Evolutionary conservation across 2,797 vertebrate species (phyloP), one percentile per base, ranked within the genome.

Genomic region (Lates japonicus): DNA sequence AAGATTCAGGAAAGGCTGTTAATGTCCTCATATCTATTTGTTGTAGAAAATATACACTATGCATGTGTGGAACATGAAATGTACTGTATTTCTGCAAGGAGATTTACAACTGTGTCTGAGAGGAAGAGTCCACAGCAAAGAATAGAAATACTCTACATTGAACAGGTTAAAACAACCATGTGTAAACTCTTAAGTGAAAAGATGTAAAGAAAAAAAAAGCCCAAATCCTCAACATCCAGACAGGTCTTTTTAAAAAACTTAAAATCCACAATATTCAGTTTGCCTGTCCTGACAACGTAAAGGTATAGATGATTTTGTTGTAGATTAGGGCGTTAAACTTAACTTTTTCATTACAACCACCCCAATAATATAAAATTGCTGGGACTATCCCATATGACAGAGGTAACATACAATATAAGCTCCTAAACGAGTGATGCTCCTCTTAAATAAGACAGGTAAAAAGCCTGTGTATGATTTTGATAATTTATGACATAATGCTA

Each of bases 381-480:
- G 42, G 39, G n/a, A 8, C 13, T 42, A 62, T 42, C 7, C 60
- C 59, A 13, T n/a, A 9, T 20, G 48, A 48, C 7, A 49, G 8
- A 20, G 19, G n/a, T 49, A 46, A 46, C 17, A 46, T 46, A 19
- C 44, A 46, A 5, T 46, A 46, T 19, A 46, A 19, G 44, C 44
- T 17, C 41, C 41, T 42, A 13, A 13, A 13, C 5, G 3, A 8
- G 19, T 49, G 46, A 49, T 3, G 19, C 0, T 25, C 49, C 54
- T 55, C 29, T 81, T 71, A 31, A 54, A 49, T 73, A 51, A 84
- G 64, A 63, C 19, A 39, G 22, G 13, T 1, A 14, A 25, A 16
- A 37, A 11, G 19, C 8, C 1, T 20, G 10, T 59, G 22, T 49
- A 44, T 58, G 17, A 77, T 39, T 31, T 62, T 7, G 70, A 67